A percentile compares a stretch with the other conserved stretches of the same genome.
Evolutionary conservation across 2,113 vertebrate genomes (phyloP).

Genomic region (Dasyurus viverrinus): DNA sequence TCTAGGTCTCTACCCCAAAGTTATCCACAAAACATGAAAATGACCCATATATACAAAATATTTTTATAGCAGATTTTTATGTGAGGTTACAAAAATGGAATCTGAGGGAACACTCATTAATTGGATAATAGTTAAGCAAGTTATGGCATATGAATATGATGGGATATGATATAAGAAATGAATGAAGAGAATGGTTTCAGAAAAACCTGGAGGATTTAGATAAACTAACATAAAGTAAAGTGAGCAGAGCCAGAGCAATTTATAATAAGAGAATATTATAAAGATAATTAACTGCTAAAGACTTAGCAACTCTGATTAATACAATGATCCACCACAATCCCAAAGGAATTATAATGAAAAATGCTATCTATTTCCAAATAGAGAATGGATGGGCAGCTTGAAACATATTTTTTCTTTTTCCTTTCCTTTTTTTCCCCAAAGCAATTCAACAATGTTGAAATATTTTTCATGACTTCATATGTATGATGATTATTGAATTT

Average conservation of each 20-base stretch:
- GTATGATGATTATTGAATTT: neutral
- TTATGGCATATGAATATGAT: no score
- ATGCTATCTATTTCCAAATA: neutral
- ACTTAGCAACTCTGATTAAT: neutral
- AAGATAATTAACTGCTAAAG: neutral
- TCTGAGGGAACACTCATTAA: no score
- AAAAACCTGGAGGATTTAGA: neutral
- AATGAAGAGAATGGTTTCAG: neutral
- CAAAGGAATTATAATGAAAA: neutral
- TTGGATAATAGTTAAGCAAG: no score
- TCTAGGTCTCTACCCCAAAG: no score
- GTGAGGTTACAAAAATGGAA: no score
- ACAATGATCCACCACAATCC: neutral
- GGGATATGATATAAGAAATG: neutral
- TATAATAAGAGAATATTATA: neutral
- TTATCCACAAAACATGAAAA: no score
- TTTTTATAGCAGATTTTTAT: no score
- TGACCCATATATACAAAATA: no score
- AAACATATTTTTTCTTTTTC: neutral
- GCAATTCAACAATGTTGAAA: neutral
- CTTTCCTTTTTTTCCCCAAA: neutral
- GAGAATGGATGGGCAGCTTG: neutral
- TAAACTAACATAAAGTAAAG: neutral
- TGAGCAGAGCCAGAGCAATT: neutral
- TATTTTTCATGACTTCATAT: neutral